These are phyloP conservation scores for Rhingia campestris DNA, from an alignment of 2,888 invertebrate genomes.

Conservation along the genomic window DNA sequence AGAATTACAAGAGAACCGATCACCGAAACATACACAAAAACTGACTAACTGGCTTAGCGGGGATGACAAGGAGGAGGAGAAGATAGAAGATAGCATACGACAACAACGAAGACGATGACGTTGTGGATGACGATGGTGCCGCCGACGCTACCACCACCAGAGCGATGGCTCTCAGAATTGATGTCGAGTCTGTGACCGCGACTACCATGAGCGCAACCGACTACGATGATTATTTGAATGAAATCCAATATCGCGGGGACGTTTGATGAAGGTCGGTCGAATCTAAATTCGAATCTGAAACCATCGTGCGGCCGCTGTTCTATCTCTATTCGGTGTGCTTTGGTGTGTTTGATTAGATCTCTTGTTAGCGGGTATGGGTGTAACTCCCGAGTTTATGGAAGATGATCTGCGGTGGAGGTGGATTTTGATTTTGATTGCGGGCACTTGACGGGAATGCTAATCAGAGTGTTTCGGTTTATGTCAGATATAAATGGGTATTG, in stretches of 20 bases:
- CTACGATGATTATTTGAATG: conserved; percentile 55
- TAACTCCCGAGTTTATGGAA: conserved; percentile 56
- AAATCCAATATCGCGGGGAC: conserved; percentile 72
- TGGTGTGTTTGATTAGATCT: conserved; percentile 65
- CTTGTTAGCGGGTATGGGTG: conserved; percentile 62
- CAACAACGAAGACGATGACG: not conserved
- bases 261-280: conserved; percentile 70
- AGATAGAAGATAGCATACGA: conserved; percentile 30
- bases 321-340: conserved; percentile 63
- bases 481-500: conserved; percentile 11
- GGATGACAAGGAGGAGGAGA: not conserved
- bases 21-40: conserved; percentile 59
- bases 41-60: conserved; percentile 3
- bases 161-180: conserved; percentile 25
- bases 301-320: not conserved
- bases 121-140: not conserved
- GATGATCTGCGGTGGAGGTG: conserved; percentile 48
- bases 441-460: conserved; percentile 20
- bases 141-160: not conserved
- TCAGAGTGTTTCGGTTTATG: conserved; percentile 6
- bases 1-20: conserved; percentile 72
- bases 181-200: conserved; percentile 36
- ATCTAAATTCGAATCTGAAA: conserved; percentile 25
- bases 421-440: conserved; percentile 29
- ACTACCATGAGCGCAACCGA: conserved; percentile 6